These are phyloP conservation scores for Orthonevra nobilis DNA, from an alignment of 2,888 invertebrate species.

Conservation along the genomic window DNA sequence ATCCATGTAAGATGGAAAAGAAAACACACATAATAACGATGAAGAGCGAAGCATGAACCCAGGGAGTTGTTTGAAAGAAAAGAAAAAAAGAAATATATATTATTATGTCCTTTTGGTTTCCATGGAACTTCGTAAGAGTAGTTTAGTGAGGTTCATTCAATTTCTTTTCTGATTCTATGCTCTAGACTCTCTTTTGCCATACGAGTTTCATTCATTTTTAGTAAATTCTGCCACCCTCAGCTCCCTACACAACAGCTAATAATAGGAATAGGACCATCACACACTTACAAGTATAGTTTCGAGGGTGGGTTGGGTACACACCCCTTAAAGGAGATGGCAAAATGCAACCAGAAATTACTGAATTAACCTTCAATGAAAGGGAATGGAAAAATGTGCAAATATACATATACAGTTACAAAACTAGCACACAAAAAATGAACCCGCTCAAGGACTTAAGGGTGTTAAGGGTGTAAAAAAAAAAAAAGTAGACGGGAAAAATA, in stretches of 20 bases:
- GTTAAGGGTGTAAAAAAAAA: too few relatives aligned
- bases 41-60: constrained; percentile 2
- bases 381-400: constrained; percentile 39
- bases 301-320: not conserved
- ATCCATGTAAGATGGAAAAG: constrained; percentile 16
- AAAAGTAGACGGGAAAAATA: too few relatives aligned
- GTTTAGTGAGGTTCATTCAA: constrained; percentile 5
- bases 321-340: constrained; percentile 25
- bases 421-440: constrained; percentile 51
- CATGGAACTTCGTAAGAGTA: constrained; percentile 21
- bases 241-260: constrained; percentile 57
- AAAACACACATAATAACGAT: constrained; percentile 42
- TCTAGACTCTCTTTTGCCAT: constrained; percentile 37
- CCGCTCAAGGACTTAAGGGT: constrained; percentile 46
- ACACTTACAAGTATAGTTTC: constrained; percentile 44
- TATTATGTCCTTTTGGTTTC: constrained; percentile 68
- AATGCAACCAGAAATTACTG: constrained; percentile 70
- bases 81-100: constrained; percentile 51
- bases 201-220: constrained; percentile 68
- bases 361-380: constrained; percentile 70
- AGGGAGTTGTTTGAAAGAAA: constrained; percentile 1
- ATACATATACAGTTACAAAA: constrained; percentile 63
- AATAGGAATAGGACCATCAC: constrained; percentile 36
- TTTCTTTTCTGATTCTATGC: constrained; percentile 22
- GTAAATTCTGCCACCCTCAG: constrained; percentile 22